Evolutionary conservation across 2,113 vertebrate genomes (phyloP), one percentile per base, ranked within the genome.

Genomic region (Anas platyrhynchos): DNA sequence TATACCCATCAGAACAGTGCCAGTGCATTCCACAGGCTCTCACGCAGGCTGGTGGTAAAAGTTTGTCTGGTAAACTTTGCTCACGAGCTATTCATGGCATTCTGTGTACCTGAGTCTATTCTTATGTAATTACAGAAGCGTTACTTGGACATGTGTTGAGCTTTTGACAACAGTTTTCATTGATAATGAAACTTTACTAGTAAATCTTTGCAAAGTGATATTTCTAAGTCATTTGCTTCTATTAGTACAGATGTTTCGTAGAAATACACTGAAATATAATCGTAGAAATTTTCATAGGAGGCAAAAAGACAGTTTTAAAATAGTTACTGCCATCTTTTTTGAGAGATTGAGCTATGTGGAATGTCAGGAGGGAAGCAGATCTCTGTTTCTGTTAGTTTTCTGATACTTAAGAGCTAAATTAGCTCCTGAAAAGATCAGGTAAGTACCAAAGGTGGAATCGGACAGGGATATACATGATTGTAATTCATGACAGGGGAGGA

Each of bases 381-480:
- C 29, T 7, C 11, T 80, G 81, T 76, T 55, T 75, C 50, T 87
- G 4, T 43, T 76, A 18, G 15, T 81, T 86, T 77, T 74, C 55
- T 83, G 16, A 69, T 86, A 31, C 31, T 62, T 74, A 29, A 86
- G 68, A 36, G 41, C 22, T 81, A 50, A 23, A 54, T 83, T 11
- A 13, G 8, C 34, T 86, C 4, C 1, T 73, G 72, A 16, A 29
- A 74, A 36, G 32, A 18, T 13, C 9, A 13, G 32, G 7, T 69
- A 27, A 36, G 25, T 77, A 54, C 50, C 23, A 63, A 56, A 50
- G n/a, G 27, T 74, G 78, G 61, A 91, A 36, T n/a, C 80, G 1
- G 3, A 15, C 12, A 6, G 74, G 46, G 20, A 11, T 9, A 1
- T 61, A 6, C 0, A 0, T 7, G 44, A 11, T 2, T 32, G 18